phyloP scores from a whole-genome alignment of 2,797 vertebrate genomes.

The Pipistrellus pipistrellus region DNA sequence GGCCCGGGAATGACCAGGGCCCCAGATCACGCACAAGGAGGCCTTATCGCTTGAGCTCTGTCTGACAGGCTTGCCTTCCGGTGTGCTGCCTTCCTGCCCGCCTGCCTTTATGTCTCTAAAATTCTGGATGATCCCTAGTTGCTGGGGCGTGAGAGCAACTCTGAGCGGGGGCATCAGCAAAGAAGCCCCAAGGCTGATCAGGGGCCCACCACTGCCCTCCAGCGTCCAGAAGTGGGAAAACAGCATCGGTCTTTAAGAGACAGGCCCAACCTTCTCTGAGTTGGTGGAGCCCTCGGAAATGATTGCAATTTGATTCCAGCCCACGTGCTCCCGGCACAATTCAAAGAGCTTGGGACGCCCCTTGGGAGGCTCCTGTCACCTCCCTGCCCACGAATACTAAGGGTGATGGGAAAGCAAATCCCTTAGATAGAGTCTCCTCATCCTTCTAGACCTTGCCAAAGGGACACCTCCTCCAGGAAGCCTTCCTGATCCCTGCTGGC shows the following conservation, averaged over 20 bases:
- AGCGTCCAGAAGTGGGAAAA: not conserved
- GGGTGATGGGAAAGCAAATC: not conserved
- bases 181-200: not conserved
- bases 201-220: not conserved
- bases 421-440: not conserved
- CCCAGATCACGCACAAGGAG: not conserved
- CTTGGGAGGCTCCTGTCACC: not conserved
- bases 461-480: constrained; percentile 22
- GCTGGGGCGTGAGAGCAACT: not conserved
- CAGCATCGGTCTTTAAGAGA: not conserved
- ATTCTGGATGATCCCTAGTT: not conserved
- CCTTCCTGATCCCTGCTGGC: not conserved
- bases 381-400: not conserved
- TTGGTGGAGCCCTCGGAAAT: not conserved
- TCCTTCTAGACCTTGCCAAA: not conserved
- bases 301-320: not conserved
- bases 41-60: not conserved
- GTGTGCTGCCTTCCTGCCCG: not conserved
- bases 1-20: not conserved
- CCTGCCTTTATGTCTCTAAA: not conserved
- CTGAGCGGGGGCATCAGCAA: not conserved
- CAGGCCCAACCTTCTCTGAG: not conserved
- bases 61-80: not conserved
- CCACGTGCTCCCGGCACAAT: not conserved
- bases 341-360: not conserved